Base-by-base conservation (phyloP, 2,888 invertebrate genomes). In the Drosophila prostipennis region DNA sequence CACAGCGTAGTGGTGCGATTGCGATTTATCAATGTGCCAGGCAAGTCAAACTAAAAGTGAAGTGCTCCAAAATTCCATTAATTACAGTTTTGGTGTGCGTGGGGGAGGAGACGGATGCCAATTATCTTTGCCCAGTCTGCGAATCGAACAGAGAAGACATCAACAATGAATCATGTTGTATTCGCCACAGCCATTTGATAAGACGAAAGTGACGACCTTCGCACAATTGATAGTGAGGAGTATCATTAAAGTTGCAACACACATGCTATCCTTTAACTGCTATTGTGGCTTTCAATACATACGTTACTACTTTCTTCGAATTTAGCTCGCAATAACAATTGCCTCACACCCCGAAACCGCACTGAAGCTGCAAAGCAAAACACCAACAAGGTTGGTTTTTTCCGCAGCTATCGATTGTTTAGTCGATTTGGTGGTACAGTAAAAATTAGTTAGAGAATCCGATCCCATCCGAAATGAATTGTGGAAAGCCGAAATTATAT, bases 1-100 rank as follows among this genome's bases (percentile, higher is more conserved):
- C 83, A 78, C 87, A 57, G 63, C 61, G 57, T 45, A 10, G 43
- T 70, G 45, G 61, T 40, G 55, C 61, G 56, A 72, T 53, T 52
- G 48, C 48, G 48, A 13, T 34, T 26, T 64, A 14, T 19, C 46
- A 46, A 54, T 67, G 67, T 14, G 46, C 23, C 40, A 34, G 48
- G 40, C 14, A 61, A 65, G 29, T 65, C 68, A 65, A 54, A 40
- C 34, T 45, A 45, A 26, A 40, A 14, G 3, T n/a, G 8, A 43
- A 37, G 16, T 23, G 29, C 13, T 39, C 32, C 13, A 14, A 37
- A 16, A 46, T n/a, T 67, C 37, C 65, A 65, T 63, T 29, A 16
- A 23, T 7, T 36, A 13, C 13, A 26, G 16, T n/a, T 13, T n/a
- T 34, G 37, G 53, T 11, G 37, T 23, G 67, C 37, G 32, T 46